Conservation (phyloP, 2,797 vertebrate species). For the Hydrolagus colliei region DNA sequence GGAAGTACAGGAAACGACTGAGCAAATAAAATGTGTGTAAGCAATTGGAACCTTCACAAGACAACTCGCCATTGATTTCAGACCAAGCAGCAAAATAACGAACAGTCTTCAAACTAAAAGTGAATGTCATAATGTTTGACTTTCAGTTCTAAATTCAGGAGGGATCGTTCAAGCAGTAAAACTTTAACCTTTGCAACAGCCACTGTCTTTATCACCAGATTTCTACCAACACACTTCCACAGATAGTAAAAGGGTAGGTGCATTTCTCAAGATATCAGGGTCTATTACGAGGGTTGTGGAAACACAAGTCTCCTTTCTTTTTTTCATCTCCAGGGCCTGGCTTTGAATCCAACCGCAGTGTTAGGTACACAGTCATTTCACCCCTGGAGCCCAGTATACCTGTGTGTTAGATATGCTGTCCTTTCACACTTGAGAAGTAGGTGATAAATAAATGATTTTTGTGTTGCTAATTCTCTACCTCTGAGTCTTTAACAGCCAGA, state of each 20-base stretch:
- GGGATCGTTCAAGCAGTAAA: not conserved
- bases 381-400: too few relatives aligned
- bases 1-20: constrained; percentile 6
- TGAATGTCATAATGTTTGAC: not conserved
- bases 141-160: not conserved
- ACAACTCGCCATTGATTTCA: not conserved
- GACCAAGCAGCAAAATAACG: not conserved
- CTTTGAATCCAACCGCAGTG: too few relatives aligned
- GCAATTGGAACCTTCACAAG: not conserved
- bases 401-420: too few relatives aligned
- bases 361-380: too few relatives aligned
- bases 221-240: not conserved
- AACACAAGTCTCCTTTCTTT: too few relatives aligned
- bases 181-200: not conserved
- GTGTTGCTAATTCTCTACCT: too few relatives aligned
- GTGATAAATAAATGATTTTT: too few relatives aligned
- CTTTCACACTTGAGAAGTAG: too few relatives aligned
- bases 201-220: not conserved
- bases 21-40: not conserved
- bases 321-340: too few relatives aligned
- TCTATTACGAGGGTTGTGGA: too few relatives aligned
- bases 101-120: not conserved
- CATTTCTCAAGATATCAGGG: too few relatives aligned
- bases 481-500: too few relatives aligned
- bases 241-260: not conserved